Base-by-base conservation (phyloP, 2,797 vertebrate species). In the Choloepus didactylus region DNA sequence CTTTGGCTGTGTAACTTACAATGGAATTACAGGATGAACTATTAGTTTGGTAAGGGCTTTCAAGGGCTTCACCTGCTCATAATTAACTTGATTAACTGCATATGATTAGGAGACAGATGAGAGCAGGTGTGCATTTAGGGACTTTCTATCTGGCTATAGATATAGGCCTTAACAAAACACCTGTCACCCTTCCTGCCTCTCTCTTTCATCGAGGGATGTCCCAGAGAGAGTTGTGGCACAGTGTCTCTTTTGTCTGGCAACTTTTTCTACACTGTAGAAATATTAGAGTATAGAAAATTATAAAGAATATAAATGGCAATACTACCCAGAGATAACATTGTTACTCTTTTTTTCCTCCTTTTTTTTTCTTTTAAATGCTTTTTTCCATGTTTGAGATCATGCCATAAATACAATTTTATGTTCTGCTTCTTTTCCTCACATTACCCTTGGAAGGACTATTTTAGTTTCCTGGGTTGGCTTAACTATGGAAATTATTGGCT, bases 51-150 rank as follows among this genome's bases (percentile, higher is more conserved):
- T 41, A 44, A 91, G 41, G 73, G 51, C 41, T 73, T 62, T 91
- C 62, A 44, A 56, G 59, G 41, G 49, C 46, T 60, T 79, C 56
- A 60, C 4, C 31, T 87, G 38, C n/a, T 91, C 25, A 56, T 9
- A 84, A 73, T 90, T 83, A 95, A 94, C 60, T 76, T 93, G 92
- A 93, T 94, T 69, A 77, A 89, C 83, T 31, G 75, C 81, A 80
- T 54, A 80, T 0, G n/a, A 25, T 1, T 73, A 75, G 31, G 62
- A 66, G 90, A 56, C 54, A 79, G 35, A 85, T 64, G 87, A 93
- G 54, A 93, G 77, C 94, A 97, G 89, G 77, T 95, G 49, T 85
- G n/a, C 66, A 27, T 86, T 16, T 83, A 75, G 82, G 90, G 69
- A 23, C 70, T 91, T 75, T 80, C 73, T 73, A 59, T 64, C 49